Conservation (phyloP, 2,888 invertebrate species). For the Orgyia antiqua region DNA sequence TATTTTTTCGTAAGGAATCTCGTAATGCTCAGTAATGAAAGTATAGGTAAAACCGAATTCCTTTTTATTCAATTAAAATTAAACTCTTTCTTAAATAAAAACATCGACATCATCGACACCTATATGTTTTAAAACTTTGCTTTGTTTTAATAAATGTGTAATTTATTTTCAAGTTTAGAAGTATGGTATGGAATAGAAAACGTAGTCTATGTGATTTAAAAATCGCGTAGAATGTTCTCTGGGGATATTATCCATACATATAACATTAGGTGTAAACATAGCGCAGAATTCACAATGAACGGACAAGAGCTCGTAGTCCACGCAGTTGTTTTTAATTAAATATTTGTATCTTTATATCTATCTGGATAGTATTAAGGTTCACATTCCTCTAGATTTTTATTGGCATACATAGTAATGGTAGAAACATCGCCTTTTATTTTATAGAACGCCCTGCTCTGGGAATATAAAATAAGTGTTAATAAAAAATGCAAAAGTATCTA, state of each 20-base stretch:
- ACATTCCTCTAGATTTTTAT: constrained; percentile 1
- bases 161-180: no score
- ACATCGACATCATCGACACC: no score
- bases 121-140: no score
- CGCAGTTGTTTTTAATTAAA: constrained; percentile 14
- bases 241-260: constrained; percentile 6
- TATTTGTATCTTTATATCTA: constrained; percentile 11
- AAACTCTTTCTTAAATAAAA: no score
- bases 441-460: background rate
- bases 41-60: no score
- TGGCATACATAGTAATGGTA: background rate
- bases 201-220: no score
- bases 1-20: no score
- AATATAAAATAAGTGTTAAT: constrained; percentile 7
- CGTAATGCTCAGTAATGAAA: no score
- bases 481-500: constrained; percentile 10
- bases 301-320: constrained; percentile 7
- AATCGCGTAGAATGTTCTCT: no score
- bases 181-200: no score
- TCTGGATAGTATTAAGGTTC: constrained; percentile 2
- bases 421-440: constrained; percentile 9
- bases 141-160: no score
- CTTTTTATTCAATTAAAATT: no score
- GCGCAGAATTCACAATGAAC: constrained; percentile 21
- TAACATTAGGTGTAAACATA: constrained; percentile 14